phyloP scores from a whole-genome alignment of 1,140 invertebrate species.

The Pogonomyrmex californicus region DNA sequence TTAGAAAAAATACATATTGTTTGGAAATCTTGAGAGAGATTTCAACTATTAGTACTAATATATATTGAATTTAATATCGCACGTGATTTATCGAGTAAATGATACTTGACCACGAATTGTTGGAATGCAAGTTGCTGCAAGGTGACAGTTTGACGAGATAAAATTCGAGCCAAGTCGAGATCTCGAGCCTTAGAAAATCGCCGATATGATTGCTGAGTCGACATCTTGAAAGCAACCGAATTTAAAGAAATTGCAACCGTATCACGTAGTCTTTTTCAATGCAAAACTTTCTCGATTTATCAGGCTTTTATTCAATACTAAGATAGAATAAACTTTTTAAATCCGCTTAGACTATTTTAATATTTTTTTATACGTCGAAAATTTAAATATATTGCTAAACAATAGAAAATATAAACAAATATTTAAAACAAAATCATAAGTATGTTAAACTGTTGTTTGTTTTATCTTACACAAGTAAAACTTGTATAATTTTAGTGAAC shows the following conservation, averaged over 20 bases:
- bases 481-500: not conserved
- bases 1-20: not conserved
- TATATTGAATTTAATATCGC: constrained; percentile 11
- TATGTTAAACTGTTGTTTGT: not conserved
- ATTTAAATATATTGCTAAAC: not conserved
- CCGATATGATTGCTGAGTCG: constrained; percentile 36
- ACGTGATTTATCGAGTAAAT: not conserved
- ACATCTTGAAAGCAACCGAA: constrained; percentile 14
- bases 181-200: constrained; percentile 8
- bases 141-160: constrained; percentile 41
- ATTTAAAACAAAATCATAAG: not conserved
- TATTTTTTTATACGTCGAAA: not conserved
- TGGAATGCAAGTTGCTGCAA: not conserved
- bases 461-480: not conserved
- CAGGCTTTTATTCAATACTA: not conserved
- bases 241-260: constrained; percentile 35
- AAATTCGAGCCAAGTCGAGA: constrained; percentile 31
- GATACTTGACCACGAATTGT: not conserved
- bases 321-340: constrained; percentile 11
- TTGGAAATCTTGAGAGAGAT: not conserved
- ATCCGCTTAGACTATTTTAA: not conserved
- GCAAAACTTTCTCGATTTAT: constrained; percentile 4
- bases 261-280: constrained; percentile 14
- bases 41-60: not conserved
- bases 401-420: not conserved